A percentile compares a stretch with the other conserved stretches of the same genome.
phyloP scores from a whole-genome alignment of 2,113 vertebrate species.

The Potamarius usumacintae region DNA sequence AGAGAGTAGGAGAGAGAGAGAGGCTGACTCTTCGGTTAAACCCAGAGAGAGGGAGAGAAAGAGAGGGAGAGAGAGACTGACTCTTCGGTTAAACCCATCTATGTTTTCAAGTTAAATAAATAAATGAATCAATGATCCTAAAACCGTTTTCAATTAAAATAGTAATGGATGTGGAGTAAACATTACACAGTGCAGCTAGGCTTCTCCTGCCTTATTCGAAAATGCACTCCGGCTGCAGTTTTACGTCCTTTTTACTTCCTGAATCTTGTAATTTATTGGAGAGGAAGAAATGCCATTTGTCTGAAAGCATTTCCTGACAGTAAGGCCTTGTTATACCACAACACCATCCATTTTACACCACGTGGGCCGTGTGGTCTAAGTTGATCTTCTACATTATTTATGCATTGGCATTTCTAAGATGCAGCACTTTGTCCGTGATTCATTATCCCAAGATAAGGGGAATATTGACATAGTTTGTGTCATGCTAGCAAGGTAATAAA shows the following conservation, averaged over 20 bases:
- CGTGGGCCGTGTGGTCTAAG: conserved; percentile 55
- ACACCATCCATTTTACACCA: conserved; percentile 65
- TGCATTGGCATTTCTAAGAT: conserved; percentile 70
- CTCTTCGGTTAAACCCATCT: neutral
- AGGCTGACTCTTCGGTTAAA: too few species aligned
- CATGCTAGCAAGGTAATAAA: conserved; percentile 49
- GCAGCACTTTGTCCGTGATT: conserved; percentile 65
- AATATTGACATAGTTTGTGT: conserved; percentile 59
- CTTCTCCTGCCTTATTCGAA: neutral
- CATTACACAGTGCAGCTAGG: conserved; percentile 3
- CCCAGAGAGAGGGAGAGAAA: neutral
- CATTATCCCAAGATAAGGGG: conserved; percentile 61
- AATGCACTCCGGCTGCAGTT: conserved; percentile 36
- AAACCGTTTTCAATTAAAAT: conserved; percentile 22
- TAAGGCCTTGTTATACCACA: conserved; percentile 68
- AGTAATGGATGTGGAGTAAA: neutral
- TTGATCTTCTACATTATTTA: conserved; percentile 66
- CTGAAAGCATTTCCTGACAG: conserved; percentile 74
- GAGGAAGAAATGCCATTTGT: conserved; percentile 71
- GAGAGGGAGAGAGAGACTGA: neutral
- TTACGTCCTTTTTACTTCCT: conserved; percentile 22
- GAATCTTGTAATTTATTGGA: conserved; percentile 68
- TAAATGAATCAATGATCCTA: neutral
- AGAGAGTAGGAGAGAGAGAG: too few species aligned
- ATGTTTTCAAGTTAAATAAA: neutral